These are phyloP conservation scores for Melitaea cinxia DNA, from an alignment of 1,140 invertebrate species.

Conservation along the genomic window DNA sequence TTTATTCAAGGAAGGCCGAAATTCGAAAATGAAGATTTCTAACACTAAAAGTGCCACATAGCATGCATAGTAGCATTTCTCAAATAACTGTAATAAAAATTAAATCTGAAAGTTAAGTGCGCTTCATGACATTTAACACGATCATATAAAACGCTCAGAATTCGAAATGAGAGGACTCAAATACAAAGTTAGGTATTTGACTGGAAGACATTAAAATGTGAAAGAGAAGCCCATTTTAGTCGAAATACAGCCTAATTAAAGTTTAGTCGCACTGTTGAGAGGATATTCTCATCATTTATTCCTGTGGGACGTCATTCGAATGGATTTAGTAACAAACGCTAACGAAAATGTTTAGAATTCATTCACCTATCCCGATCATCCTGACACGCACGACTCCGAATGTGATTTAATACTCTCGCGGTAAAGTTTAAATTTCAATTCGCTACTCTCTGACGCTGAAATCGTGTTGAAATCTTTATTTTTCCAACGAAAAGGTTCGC, in stretches of 20 bases:
- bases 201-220: not conserved
- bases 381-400: conserved; percentile 6
- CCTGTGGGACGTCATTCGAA: conserved; percentile 61
- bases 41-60: not conserved
- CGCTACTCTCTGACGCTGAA: conserved; percentile 17
- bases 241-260: conserved; percentile 75
- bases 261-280: conserved; percentile 58
- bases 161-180: not conserved
- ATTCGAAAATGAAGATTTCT: not conserved
- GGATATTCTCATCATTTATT: conserved; percentile 72
- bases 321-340: conserved; percentile 63
- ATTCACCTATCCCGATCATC: conserved; percentile 22
- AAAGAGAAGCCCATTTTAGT: conserved; percentile 32
- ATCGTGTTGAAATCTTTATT: conserved; percentile 57
- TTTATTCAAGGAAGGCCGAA: not conserved
- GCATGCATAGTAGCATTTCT: too few species aligned
- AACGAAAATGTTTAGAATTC: conserved; percentile 46
- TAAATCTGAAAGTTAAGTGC: not conserved
- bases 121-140: not conserved
- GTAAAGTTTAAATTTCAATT: conserved; percentile 52
- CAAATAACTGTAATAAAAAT: not conserved
- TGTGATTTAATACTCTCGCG: conserved; percentile 26
- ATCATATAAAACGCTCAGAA: not conserved
- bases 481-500: conserved; percentile 59
- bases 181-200: conserved; percentile 1